Evolutionary conservation across 2,888 invertebrate genomes (phyloP).

Genomic region (Agrochola circellaris): DNA sequence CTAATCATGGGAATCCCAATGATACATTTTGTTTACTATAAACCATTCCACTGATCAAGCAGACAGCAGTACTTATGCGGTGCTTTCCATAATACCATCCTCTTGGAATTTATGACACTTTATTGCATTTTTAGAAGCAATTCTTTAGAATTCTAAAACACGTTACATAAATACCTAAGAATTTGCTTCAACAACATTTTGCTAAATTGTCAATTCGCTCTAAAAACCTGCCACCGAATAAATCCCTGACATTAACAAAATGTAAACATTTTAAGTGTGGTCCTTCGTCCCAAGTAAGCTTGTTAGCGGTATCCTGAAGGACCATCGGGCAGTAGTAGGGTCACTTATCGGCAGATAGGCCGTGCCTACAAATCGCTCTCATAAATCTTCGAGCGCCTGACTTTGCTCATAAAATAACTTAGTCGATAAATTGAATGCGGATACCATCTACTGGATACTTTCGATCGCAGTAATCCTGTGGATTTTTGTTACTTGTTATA

Average conservation of each 20-base stretch:
- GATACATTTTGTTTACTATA: neutral
- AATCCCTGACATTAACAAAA: conserved; percentile 45
- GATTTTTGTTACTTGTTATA: conserved; percentile 44
- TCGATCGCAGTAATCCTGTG: conserved; percentile 43
- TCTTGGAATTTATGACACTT: neutral
- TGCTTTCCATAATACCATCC: neutral
- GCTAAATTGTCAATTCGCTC: conserved; percentile 10
- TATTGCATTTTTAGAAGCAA: neutral
- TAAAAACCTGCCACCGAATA: conserved; percentile 31
- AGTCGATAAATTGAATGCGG: conserved; percentile 75
- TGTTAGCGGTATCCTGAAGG: conserved; percentile 51
- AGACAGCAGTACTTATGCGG: neutral
- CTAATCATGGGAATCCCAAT: neutral
- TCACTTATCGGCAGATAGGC: conserved; percentile 60
- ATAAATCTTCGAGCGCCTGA: conserved; percentile 69
- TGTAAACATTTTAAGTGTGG: conserved; percentile 50
- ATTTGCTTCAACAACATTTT: neutral
- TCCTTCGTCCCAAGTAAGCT: conserved; percentile 49
- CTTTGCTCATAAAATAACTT: conserved; percentile 72
- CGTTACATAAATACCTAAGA: neutral
- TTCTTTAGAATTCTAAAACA: too few species aligned
- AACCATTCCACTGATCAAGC: neutral
- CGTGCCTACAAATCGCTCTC: conserved; percentile 58
- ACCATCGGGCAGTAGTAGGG: conserved; percentile 49
- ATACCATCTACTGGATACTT: conserved; percentile 65